phyloP scores from a whole-genome alignment of 2,797 vertebrate genomes.

The Premnoplex brunnescens region DNA sequence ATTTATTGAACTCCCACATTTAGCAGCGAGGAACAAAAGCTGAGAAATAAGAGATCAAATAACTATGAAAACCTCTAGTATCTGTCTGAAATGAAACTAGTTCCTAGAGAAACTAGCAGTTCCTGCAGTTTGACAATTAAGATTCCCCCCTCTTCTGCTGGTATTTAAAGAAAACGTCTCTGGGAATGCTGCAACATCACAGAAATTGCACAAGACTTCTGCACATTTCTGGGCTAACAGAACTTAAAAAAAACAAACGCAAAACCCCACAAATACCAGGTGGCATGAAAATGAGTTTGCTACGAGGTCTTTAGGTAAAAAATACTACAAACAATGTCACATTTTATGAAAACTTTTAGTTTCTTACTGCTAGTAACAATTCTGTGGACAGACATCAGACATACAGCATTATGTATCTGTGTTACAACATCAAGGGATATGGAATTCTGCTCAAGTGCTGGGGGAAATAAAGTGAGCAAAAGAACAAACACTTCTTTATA shows the following conservation, averaged over 20 bases:
- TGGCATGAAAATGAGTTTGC: background rate
- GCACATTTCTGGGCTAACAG: background rate
- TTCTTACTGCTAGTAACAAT: background rate
- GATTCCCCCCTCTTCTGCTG: background rate
- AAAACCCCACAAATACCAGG: background rate
- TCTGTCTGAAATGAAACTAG: background rate
- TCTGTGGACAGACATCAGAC: background rate
- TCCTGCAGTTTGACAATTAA: background rate
- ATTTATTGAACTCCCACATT: background rate
- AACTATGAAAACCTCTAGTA: background rate
- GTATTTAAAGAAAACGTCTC: background rate
- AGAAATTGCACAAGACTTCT: background rate
- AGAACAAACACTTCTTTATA: background rate
- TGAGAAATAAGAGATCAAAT: background rate
- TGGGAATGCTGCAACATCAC: background rate
- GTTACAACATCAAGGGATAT: fast-evolving
- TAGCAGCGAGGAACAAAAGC: background rate
- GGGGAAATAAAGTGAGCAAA: background rate
- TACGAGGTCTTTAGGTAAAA: background rate
- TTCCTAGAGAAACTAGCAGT: background rate
- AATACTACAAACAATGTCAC: background rate
- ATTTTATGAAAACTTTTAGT: background rate
- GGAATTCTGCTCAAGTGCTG: background rate
- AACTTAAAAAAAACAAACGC: background rate
- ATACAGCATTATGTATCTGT: background rate